Evolutionary conservation across 2,797 vertebrate species (phyloP).

Genomic region (Gouania willdenowi): DNA sequence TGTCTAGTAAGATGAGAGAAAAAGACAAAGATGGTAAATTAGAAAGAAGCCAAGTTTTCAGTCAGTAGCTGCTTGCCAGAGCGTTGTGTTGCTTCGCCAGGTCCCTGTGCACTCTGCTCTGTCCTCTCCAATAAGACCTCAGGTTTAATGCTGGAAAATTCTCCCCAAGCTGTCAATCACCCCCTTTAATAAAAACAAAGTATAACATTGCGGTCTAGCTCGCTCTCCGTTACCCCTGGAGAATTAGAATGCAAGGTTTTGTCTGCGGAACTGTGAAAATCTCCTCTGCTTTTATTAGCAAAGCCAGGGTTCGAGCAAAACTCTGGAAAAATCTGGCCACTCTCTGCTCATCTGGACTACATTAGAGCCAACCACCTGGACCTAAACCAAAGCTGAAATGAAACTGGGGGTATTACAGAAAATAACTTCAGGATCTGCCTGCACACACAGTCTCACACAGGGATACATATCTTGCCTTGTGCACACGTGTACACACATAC

Average conservation of each 20-base stretch:
- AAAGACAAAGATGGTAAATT: conserved; percentile 36
- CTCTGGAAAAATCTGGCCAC: conserved; percentile 78
- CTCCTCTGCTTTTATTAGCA: conserved; percentile 80
- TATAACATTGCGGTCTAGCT: conserved; percentile 81
- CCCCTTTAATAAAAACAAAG: conserved; percentile 83
- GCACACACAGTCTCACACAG: conserved; percentile 25
- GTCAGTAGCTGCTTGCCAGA: conserved; percentile 73
- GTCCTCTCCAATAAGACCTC: conserved; percentile 77
- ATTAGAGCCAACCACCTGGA: conserved; percentile 82
- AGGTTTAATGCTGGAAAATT: conserved; percentile 81
- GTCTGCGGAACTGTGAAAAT: conserved; percentile 82
- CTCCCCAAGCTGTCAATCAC: conserved; percentile 80
- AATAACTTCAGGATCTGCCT: conserved; percentile 65
- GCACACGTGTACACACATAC: conserved; percentile 16
- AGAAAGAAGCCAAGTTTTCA: conserved; percentile 53
- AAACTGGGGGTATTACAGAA: conserved; percentile 79
- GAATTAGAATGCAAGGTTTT: conserved; percentile 76
- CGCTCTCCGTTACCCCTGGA: conserved; percentile 70
- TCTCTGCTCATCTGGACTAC: conserved; percentile 77
- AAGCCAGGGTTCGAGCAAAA: conserved; percentile 69
- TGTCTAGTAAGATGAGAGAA: conserved; percentile 28
- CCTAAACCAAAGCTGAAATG: conserved; percentile 79
- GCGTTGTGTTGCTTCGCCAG: conserved; percentile 61
- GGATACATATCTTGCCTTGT: conserved; percentile 39
- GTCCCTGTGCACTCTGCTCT: conserved; percentile 67